These are phyloP conservation scores for Pandemis corylana DNA, from an alignment of 2,888 invertebrate genomes.

Conservation along the genomic window DNA sequence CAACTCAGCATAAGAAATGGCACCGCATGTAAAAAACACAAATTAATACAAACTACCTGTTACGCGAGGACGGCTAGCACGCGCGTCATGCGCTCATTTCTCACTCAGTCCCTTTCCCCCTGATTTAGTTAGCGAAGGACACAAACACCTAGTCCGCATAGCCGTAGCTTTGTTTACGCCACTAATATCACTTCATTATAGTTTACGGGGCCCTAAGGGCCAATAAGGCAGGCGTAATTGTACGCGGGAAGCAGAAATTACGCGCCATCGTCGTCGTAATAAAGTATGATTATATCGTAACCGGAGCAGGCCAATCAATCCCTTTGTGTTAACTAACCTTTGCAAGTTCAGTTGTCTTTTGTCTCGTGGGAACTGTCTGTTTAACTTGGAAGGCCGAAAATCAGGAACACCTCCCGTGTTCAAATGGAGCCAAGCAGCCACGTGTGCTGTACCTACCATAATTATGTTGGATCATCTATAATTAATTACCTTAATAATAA, in stretches of 20 bases:
- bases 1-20: conserved; percentile 26
- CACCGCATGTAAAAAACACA: too few relatives aligned
- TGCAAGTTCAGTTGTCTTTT: not conserved
- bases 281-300: conserved; percentile 25
- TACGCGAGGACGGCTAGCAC: not conserved
- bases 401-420: too few relatives aligned
- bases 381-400: not conserved
- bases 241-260: conserved; percentile 26
- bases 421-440: too few relatives aligned
- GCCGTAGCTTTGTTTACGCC: conserved; percentile 23
- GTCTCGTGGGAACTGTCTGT: not conserved
- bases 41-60: conserved; percentile 30
- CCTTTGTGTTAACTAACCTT: not conserved
- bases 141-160: not conserved
- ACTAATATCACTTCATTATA: conserved; percentile 36
- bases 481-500: too few relatives aligned
- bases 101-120: not conserved
- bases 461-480: too few relatives aligned
- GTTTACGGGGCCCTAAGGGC: conserved; percentile 33
- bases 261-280: conserved; percentile 3
- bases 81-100: not conserved
- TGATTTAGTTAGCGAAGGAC: not conserved
- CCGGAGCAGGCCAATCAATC: conserved; percentile 2
- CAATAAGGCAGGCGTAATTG: conserved; percentile 30
- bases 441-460: too few relatives aligned